These are phyloP conservation scores for Pogonocherus hispidulus DNA, from an alignment of 2,888 invertebrate genomes.

Conservation along the genomic window DNA sequence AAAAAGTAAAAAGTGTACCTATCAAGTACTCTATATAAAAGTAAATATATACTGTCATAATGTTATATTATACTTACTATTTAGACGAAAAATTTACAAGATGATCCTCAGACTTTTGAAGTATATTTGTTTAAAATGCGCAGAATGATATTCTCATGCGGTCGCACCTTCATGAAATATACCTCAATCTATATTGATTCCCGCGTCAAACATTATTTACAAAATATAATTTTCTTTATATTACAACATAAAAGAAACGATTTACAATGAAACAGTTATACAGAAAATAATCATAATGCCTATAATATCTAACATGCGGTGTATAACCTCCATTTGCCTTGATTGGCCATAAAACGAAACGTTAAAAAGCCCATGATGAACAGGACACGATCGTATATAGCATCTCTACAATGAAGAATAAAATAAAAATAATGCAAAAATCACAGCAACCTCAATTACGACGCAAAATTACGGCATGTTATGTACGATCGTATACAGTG, in stretches of 20 bases:
- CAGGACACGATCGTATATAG: constrained; percentile 24
- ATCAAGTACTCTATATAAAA: constrained; percentile 33
- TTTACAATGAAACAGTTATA: too few relatives aligned
- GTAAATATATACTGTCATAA: constrained; percentile 26
- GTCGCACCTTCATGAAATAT: constrained; percentile 12
- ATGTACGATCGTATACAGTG: constrained; percentile 25
- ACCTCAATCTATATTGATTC: background rate
- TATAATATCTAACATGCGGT: background rate
- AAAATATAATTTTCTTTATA: background rate
- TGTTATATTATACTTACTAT: constrained; percentile 31
- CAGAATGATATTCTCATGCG: background rate
- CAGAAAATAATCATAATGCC: background rate
- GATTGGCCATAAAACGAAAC: background rate
- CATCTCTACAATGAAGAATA: constrained; percentile 26
- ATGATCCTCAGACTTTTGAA: constrained; percentile 34
- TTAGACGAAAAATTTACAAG: constrained; percentile 39
- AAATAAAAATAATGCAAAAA: constrained; percentile 50
- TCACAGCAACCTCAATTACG: constrained; percentile 55
- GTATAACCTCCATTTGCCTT: constrained; percentile 9
- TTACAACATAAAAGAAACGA: background rate
- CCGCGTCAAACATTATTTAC: constrained; percentile 2
- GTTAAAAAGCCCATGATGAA: background rate
- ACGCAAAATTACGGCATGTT: constrained; percentile 38
- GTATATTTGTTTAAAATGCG: constrained; percentile 21
- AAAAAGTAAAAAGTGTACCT: constrained; percentile 25